phyloP scores from a whole-genome alignment of 1,140 invertebrate genomes.

The Drosophila saltans region DNA sequence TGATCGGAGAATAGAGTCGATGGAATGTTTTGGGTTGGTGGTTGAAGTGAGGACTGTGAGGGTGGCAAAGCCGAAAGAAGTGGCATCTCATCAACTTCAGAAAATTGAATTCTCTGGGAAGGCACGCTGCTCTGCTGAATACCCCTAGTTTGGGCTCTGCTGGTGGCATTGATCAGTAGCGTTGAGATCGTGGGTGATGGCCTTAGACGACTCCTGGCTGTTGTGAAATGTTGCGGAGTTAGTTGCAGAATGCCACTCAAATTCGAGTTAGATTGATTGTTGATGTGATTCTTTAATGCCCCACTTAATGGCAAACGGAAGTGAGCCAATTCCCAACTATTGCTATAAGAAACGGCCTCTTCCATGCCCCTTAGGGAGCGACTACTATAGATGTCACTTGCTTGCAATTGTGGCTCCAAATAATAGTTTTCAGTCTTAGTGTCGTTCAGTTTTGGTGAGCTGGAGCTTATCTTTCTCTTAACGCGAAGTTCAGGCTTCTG shows the following conservation, averaged over 20 bases:
- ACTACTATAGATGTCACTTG: slow-evolving; percentile 67
- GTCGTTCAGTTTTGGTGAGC: slow-evolving; percentile 76
- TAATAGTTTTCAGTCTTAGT: slow-evolving; percentile 74
- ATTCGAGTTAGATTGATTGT: slow-evolving; percentile 73
- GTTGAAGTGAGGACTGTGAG: neutral
- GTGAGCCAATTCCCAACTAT: slow-evolving; percentile 74
- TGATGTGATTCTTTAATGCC: slow-evolving; percentile 65
- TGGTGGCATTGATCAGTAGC: slow-evolving; percentile 49
- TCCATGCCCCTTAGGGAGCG: slow-evolving; percentile 61
- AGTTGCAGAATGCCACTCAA: slow-evolving; percentile 73
- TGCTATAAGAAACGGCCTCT: slow-evolving; percentile 23
- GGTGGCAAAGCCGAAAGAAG: slow-evolving; percentile 27
- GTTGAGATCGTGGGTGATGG: slow-evolving; percentile 78
- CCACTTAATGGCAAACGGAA: slow-evolving; percentile 75
- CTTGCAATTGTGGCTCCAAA: slow-evolving; percentile 42
- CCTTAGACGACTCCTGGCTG: slow-evolving; percentile 43
- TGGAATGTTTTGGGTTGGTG: slow-evolving; percentile 63
- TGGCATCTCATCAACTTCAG: slow-evolving; percentile 51
- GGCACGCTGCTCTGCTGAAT: slow-evolving; percentile 56
- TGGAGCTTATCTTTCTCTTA: slow-evolving; percentile 78
- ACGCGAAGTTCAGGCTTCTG: slow-evolving; percentile 57
- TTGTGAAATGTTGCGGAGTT: slow-evolving; percentile 13
- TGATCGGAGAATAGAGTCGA: slow-evolving; percentile 33
- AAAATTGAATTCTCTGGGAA: slow-evolving; percentile 71
- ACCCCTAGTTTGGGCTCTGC: neutral